These are phyloP conservation scores for Panthera tigris DNA, from an alignment of 2,113 vertebrate genomes.

Conservation along the genomic window DNA sequence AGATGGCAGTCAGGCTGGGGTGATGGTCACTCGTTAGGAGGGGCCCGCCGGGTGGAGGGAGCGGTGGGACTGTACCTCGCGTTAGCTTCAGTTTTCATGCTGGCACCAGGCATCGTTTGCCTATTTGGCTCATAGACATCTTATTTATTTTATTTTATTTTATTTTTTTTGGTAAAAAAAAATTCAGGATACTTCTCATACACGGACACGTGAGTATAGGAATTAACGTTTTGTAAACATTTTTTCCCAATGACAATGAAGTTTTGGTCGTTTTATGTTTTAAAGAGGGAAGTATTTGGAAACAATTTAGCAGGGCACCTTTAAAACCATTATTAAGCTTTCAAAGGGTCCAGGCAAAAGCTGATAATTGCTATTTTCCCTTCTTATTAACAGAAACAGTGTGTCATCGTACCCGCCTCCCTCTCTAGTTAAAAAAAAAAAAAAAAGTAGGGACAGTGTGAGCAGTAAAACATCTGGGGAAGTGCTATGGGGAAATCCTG, in stretches of 20 bases:
- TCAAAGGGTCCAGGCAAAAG: neutral
- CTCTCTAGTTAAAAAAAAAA: neutral
- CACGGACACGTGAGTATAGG: neutral
- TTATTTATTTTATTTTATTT: neutral
- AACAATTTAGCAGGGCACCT: neutral
- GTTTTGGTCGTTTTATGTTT: neutral
- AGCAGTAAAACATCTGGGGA: neutral
- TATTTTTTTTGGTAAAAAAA: neutral
- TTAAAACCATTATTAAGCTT: slow-evolving; percentile 23
- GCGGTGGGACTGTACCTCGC: neutral
- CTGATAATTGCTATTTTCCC: neutral
- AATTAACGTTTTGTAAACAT: neutral
- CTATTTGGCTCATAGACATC: neutral
- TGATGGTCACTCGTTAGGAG: neutral
- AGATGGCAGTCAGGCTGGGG: neutral
- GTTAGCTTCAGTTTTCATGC: neutral
- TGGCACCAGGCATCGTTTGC: neutral
- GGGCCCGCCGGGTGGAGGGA: too few relatives aligned
- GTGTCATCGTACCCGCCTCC: neutral
- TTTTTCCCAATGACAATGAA: neutral
- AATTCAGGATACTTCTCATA: neutral
- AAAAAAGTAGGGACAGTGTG: neutral
- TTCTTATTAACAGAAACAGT: neutral
- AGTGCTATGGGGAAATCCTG: neutral
- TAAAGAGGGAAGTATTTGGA: neutral